phyloP scores from a whole-genome alignment of 2,888 invertebrate genomes.

The Agriotes lineatus region DNA sequence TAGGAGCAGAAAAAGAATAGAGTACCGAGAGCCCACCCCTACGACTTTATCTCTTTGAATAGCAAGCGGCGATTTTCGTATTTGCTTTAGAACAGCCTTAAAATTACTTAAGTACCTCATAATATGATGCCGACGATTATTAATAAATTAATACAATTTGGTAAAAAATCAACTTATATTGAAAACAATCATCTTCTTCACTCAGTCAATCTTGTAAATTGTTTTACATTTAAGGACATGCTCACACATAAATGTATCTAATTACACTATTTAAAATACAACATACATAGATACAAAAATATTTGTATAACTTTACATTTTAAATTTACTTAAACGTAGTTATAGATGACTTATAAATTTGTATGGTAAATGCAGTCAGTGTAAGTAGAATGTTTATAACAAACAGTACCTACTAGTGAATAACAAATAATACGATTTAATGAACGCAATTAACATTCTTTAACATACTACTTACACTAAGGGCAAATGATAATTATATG shows the following conservation, averaged over 20 bases:
- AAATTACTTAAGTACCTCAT: too few species aligned
- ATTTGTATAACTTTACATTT: constrained; percentile 25
- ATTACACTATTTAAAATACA: constrained; percentile 33
- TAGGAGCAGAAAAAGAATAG: too few species aligned
- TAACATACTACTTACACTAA: constrained; percentile 29
- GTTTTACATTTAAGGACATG: constrained; percentile 24
- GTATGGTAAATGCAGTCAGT: constrained; percentile 30
- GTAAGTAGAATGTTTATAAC: constrained; percentile 31
- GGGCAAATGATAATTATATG: constrained; percentile 13
- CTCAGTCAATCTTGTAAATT: constrained; percentile 33
- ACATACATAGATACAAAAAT: constrained; percentile 38
- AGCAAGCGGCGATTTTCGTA: too few species aligned
- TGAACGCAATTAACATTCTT: background rate
- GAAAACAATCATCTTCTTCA: constrained; percentile 34
- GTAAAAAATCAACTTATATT: constrained; percentile 32
- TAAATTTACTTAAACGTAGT: constrained; percentile 31
- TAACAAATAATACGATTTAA: too few species aligned
- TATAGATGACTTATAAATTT: constrained; percentile 37
- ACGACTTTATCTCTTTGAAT: too few species aligned
- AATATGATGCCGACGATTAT: too few species aligned
- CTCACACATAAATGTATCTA: constrained; percentile 21
- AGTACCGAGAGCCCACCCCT: too few species aligned
- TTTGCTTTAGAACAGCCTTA: too few species aligned
- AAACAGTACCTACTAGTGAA: too few species aligned
- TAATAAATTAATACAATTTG: too few species aligned